Evolutionary conservation across 2,113 vertebrate genomes (phyloP), one percentile per base, ranked within the genome.

Genomic region (Pontoporia blainvillei): DNA sequence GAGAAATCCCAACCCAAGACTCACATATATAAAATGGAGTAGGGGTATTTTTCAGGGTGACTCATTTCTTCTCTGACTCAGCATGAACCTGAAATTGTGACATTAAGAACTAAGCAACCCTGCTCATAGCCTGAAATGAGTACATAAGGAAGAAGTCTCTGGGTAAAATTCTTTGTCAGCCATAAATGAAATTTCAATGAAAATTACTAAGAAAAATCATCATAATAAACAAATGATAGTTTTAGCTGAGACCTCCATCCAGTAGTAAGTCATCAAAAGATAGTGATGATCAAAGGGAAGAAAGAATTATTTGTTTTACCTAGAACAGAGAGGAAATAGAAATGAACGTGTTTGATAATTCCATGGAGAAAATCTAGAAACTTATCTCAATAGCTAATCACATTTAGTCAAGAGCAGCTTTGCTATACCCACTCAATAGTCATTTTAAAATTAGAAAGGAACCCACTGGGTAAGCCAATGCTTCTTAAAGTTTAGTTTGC

Each of bases 191-290:
- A 61, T 71, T 92, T 95, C 72, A 73, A n/a, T 69, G 31, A 84
- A 61, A 79, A 44, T 85, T 96, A 81, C 94, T 87, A 92, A 96
- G 86, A 66, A 79, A 86, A 49, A 18, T 95, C 46, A 72, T 85
- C 61, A 72, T 92, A 59, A 57, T 78, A 79, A 83, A 79, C 59
- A 95, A 92, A 81, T 61, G 36, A 8, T 73, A 52, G 31, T 72
- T 96, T 31, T 25, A 36, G 31, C 41, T 17, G 49, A 76, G 62
- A 82, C 36, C 73, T 89, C 18, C 44, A 1, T 57, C 18, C 41
- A 49, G 46, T 23, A 31, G 21, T 83, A 88, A 96, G 41, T 86
- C 49, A 86, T 54, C 27, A 39, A 83, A 95, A 95, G 85, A 73
- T 88, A 82, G 34, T 79, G 54, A 67, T 94, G 61, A 78, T 78